Evolutionary conservation across 2,888 invertebrate species (phyloP), one percentile per base, ranked within the genome.

Genomic region (Drosophila acutilabella): DNA sequence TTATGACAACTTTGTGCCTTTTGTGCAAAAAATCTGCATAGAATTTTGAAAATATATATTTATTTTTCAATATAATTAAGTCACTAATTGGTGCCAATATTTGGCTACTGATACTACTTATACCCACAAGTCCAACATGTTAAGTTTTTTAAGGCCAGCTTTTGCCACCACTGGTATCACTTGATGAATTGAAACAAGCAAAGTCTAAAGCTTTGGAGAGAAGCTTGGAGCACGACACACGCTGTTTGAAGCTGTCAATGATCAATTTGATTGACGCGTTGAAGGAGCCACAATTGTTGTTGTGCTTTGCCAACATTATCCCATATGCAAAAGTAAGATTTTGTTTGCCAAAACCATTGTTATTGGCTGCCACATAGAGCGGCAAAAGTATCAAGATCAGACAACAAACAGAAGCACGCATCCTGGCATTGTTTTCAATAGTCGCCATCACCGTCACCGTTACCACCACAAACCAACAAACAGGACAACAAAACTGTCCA

Each of bases 261-360:
- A 62, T 48, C 54, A 48, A 41, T 16, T 41, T 44, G 6, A 13
- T 14, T 44, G 70, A 44, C 45, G 41, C 16, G 11, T 26, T 14
- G 47, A 16, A 16, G 4, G 26, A 26, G 26, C 16, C 47, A 30
- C 47, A 48, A 14, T 26, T 7, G n/a, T 23, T 38, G 40, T 10
- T 72, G 89, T 89, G 83, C 90, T 84, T 85, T 88, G 88, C 81
- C 86, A 91, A 89, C 80, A 90, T 65, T 48, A 16, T 71, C 61
- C 61, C 64, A 83, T 78, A 83, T 81, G 65, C 77, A 61, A 84
- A 89, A 79, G 79, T 78, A 81, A 44, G 44, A 14, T 44, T 38
- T 52, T 41, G 59, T 41, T 47, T 7, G 30, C 33, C 8, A 10
- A 18, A 14, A 33, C 56, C 44, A 45, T 60, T 60, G 60, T 60